A percentile compares a stretch with the other conserved stretches of the same genome.
phyloP scores from a whole-genome alignment of 2,888 invertebrate genomes.

The Drosophila yooni region DNA sequence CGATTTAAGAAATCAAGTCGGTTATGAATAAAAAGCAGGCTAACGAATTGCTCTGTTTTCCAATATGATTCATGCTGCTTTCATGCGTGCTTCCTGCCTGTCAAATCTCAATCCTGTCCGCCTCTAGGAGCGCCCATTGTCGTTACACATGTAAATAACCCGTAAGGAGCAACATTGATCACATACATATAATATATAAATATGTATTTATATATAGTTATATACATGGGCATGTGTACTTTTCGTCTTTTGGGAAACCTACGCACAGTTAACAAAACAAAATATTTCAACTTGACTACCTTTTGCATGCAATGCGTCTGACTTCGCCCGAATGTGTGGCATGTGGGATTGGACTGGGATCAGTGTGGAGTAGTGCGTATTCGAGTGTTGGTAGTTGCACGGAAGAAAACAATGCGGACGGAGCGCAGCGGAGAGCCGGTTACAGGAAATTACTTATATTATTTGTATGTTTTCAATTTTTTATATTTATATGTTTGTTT shows the following conservation, averaged over 20 bases:
- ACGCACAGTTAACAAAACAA: slow-evolving; percentile 61
- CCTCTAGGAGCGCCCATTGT: slow-evolving; percentile 25
- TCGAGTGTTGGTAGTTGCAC: slow-evolving; percentile 46
- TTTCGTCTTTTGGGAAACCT: slow-evolving; percentile 60
- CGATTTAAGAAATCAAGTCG: slow-evolving; percentile 33
- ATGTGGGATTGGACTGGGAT: slow-evolving; percentile 11
- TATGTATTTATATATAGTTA: slow-evolving; percentile 20
- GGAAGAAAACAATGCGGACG: slow-evolving; percentile 67
- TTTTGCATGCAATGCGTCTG: slow-evolving; percentile 46
- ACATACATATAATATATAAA: slow-evolving; percentile 10
- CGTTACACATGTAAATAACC: slow-evolving; percentile 67
- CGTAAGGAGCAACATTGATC: slow-evolving; percentile 36
- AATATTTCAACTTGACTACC: slow-evolving; percentile 62
- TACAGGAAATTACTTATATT: slow-evolving; percentile 80
- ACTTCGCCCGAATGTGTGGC: slow-evolving; percentile 23
- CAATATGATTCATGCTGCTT: slow-evolving; percentile 70
- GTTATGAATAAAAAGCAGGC: slow-evolving; percentile 31
- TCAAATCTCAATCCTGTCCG: slow-evolving; percentile 9
- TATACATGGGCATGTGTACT: slow-evolving; percentile 8
- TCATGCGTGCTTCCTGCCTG: slow-evolving; percentile 67
- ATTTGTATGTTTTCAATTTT: slow-evolving; percentile 61
- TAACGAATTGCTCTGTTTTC: slow-evolving; percentile 57
- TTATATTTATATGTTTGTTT: slow-evolving; percentile 30
- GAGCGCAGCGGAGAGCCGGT: slow-evolving; percentile 42
- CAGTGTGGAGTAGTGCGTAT: slow-evolving; percentile 2